phyloP scores from a whole-genome alignment of 2,888 invertebrate genomes.

The Pelosia muscerda region DNA sequence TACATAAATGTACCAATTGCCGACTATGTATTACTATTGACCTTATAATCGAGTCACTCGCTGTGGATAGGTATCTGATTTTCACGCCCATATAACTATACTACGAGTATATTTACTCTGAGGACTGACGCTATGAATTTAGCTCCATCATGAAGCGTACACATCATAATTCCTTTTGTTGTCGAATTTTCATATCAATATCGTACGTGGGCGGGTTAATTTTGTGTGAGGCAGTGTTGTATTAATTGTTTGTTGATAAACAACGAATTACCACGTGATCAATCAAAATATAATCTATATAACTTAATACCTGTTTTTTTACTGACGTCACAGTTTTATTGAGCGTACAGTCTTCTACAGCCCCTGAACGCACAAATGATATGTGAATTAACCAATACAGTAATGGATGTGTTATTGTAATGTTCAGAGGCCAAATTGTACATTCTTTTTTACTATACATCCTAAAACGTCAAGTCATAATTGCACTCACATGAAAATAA shows the following conservation, averaged over 20 bases:
- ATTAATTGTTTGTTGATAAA: slow-evolving; percentile 3
- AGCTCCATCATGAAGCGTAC: not conserved
- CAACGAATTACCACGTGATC: slow-evolving; percentile 11
- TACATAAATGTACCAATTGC: too few relatives aligned
- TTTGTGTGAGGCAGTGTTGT: not conserved
- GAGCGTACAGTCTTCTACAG: not conserved
- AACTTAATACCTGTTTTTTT: not conserved
- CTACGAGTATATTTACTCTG: not conserved
- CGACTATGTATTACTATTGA: too few relatives aligned
- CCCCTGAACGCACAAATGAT: too few relatives aligned
- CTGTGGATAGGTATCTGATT: not conserved
- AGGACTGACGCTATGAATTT: not conserved
- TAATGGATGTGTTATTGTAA: too few relatives aligned
- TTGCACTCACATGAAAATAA: too few relatives aligned
- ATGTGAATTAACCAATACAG: too few relatives aligned
- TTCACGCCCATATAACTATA: too few relatives aligned
- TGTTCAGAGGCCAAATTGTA: too few relatives aligned
- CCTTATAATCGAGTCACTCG: not conserved
- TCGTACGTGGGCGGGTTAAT: not conserved
- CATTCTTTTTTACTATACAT: too few relatives aligned
- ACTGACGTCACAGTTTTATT: not conserved
- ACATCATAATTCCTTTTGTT: not conserved
- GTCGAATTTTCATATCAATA: slow-evolving; percentile 5
- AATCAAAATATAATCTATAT: slow-evolving; percentile 8
- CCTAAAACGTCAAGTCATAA: too few relatives aligned